These are phyloP conservation scores for Melopsittacus undulatus DNA, from an alignment of 2,797 vertebrate species.

Conservation along the genomic window DNA sequence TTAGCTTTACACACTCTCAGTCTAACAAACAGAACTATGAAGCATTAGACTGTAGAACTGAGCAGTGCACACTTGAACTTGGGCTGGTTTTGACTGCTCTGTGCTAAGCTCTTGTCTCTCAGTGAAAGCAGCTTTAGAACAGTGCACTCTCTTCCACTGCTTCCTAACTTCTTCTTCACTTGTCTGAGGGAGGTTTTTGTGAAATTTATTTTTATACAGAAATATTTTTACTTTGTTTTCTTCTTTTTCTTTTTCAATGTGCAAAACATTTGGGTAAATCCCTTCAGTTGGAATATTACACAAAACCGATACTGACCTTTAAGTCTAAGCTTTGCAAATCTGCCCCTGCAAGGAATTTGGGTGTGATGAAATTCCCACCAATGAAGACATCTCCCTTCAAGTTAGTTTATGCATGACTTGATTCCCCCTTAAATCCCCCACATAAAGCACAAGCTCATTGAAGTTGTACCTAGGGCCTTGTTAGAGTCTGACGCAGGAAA, in stretches of 20 bases:
- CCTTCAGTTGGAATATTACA: background rate
- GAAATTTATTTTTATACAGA: background rate
- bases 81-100: background rate
- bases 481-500: background rate
- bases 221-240: background rate
- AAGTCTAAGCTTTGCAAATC: slow-evolving; percentile 18
- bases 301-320: background rate
- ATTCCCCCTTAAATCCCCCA: background rate
- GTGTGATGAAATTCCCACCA: background rate
- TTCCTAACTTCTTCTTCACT: background rate
- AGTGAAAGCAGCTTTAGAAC: background rate
- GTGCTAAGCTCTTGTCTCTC: background rate
- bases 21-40: background rate
- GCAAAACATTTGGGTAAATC: background rate
- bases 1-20: background rate
- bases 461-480: background rate
- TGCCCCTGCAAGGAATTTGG: background rate
- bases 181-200: background rate
- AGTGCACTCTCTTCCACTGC: background rate
- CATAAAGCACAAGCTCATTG: background rate
- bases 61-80: background rate
- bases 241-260: background rate
- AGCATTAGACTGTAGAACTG: background rate
- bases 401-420: background rate
- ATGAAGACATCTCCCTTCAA: background rate